These are phyloP conservation scores for Diuraphis noxia DNA, from an alignment of 1,140 invertebrate genomes.

Conservation along the genomic window DNA sequence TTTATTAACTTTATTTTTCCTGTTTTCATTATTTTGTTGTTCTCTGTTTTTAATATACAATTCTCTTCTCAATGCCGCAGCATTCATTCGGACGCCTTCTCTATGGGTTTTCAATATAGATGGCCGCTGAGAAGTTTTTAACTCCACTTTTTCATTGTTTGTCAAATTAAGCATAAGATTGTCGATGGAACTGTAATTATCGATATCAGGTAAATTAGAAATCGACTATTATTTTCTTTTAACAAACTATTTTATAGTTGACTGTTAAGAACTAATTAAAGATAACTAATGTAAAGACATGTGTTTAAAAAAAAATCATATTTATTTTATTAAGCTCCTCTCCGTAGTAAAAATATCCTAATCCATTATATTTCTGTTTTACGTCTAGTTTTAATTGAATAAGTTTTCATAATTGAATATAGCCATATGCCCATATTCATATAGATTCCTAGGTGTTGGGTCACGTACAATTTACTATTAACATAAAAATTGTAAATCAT, in stretches of 20 bases:
- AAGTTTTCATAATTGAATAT: no score
- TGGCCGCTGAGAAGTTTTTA: background rate
- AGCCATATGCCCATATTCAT: no score
- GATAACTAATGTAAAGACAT: no score
- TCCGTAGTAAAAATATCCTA: no score
- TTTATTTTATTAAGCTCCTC: no score
- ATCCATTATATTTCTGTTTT: no score
- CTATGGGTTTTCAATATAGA: background rate
- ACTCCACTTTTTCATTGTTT: background rate
- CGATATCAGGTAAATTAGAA: background rate
- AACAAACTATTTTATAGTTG: background rate
- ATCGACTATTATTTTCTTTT: background rate
- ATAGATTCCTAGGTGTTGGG: no score
- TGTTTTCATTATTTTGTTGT: background rate
- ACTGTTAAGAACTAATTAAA: no score
- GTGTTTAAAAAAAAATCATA: no score
- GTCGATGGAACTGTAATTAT: background rate
- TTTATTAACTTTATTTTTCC: background rate
- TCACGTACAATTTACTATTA: no score
- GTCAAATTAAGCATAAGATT: background rate
- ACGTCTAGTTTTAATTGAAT: no score
- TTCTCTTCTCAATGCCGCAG: conserved; percentile 19
- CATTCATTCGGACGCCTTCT: conserved; percentile 31
- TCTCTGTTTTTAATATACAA: background rate
- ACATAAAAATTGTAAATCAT: no score